These are phyloP conservation scores for Mesochorus sp. DNA, from an alignment of 2,888 invertebrate genomes.

Conservation along the genomic window DNA sequence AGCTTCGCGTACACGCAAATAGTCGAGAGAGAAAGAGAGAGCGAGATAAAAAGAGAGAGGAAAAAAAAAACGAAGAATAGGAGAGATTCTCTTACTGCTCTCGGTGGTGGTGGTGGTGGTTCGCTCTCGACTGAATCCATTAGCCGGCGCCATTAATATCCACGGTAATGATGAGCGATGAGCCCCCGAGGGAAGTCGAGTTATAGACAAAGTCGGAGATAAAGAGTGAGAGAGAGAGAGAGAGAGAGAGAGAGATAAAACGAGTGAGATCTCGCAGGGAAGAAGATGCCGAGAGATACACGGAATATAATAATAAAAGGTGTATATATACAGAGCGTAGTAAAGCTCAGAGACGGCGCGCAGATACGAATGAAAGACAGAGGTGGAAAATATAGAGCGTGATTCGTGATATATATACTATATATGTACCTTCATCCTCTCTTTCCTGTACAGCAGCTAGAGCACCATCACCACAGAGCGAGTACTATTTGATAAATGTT, in stretches of 20 bases:
- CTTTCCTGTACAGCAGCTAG: conserved; percentile 32
- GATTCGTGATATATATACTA: conserved; percentile 24
- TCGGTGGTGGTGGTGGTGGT: conserved; percentile 25
- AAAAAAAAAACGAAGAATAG: conserved; percentile 43
- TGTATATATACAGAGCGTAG: conserved; percentile 35
- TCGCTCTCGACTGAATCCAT: conserved; percentile 76
- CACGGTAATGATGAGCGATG: conserved; percentile 78
- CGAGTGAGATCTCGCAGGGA: conserved; percentile 27
- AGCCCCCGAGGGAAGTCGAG: conserved; percentile 68
- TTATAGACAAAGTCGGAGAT: conserved; percentile 52
- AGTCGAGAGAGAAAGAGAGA: conserved; percentile 50
- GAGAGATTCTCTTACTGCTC: conserved; percentile 70
- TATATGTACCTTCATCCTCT: conserved; percentile 25
- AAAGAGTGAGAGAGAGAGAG: conserved; percentile 36
- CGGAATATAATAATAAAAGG: conserved; percentile 54
- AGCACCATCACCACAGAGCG: conserved; percentile 48
- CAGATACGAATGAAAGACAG: conserved; percentile 42
- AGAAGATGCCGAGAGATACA: conserved; percentile 45
- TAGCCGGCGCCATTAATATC: conserved; percentile 79
- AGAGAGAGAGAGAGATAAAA: conserved; percentile 28
- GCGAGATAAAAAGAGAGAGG: conserved; percentile 1
- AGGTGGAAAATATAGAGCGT: conserved; percentile 40
- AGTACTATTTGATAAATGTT: conserved; percentile 77
- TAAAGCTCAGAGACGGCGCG: conserved; percentile 11
- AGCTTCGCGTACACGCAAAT: conserved; percentile 8